These are phyloP conservation scores for Dicyrtoma fusca DNA, from an alignment of 2,888 invertebrate species.

Conservation along the genomic window DNA sequence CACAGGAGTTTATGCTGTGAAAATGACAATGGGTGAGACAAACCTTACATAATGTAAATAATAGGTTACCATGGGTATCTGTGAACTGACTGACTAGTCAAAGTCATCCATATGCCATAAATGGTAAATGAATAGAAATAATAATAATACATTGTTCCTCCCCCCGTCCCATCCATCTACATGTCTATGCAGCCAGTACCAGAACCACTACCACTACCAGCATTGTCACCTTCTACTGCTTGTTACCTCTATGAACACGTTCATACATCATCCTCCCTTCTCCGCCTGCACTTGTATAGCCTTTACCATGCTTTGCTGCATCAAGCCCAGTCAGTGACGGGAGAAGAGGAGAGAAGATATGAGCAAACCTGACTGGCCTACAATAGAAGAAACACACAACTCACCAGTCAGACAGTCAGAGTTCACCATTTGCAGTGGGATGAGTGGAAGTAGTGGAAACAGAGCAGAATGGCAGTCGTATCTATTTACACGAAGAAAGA, in stretches of 20 bases:
- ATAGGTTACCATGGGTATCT: conserved; percentile 5
- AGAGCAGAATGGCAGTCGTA: not conserved
- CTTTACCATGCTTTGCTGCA: no score
- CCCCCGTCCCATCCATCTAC: not conserved
- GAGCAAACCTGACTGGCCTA: no score
- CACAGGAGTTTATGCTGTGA: not conserved
- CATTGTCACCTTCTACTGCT: no score
- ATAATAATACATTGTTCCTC: conserved; percentile 6
- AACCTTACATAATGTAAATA: conserved; percentile 34
- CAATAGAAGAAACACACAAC: no score
- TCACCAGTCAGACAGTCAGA: not conserved
- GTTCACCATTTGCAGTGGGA: no score
- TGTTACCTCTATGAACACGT: no score
- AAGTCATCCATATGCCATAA: not conserved
- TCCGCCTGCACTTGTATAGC: no score
- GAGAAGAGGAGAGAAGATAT: not conserved
- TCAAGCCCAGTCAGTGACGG: not conserved
- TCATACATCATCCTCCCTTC: no score
- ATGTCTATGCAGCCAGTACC: not conserved
- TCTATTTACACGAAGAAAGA: not conserved
- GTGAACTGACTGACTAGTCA: not conserved
- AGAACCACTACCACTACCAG: no score
- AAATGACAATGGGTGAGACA: conserved; percentile 27
- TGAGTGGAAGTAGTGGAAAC: no score
- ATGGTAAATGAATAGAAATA: conserved; percentile 16